A percentile compares a stretch with the other conserved stretches of the same genome.
Evolutionary conservation across 2,797 vertebrate species (phyloP).

Genomic region (Arrhamphus sclerolepis): DNA sequence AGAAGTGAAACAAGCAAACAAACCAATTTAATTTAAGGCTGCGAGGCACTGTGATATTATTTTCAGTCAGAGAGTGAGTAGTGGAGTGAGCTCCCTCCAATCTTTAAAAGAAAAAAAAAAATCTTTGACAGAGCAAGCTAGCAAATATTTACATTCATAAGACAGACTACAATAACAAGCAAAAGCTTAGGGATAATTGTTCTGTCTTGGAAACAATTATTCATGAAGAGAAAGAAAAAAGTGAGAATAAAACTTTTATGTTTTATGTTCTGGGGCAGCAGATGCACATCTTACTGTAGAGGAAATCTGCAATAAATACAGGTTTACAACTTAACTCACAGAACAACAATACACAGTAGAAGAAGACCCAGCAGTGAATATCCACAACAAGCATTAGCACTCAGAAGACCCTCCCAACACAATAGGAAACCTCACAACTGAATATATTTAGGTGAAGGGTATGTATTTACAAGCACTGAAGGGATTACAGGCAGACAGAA

Average conservation of each 20-base stretch:
- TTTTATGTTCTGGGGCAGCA: constrained; percentile 61
- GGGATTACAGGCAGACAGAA: constrained; percentile 59
- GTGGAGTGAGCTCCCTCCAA: not conserved
- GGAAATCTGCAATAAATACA: constrained; percentile 60
- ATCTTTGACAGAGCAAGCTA: constrained; percentile 1
- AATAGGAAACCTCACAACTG: constrained; percentile 47
- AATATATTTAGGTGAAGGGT: constrained; percentile 61
- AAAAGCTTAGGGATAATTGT: constrained; percentile 40
- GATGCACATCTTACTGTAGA: constrained; percentile 30
- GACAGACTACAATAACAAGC: constrained; percentile 18
- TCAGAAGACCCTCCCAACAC: constrained; percentile 51
- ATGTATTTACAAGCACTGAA: constrained; percentile 57
- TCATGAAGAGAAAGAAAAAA: constrained; percentile 37
- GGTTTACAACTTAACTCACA: constrained; percentile 61
- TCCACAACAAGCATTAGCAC: constrained; percentile 51
- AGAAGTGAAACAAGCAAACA: constrained; percentile 64
- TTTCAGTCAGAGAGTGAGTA: constrained; percentile 24
- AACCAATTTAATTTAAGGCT: constrained; percentile 59
- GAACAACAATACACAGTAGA: constrained; percentile 46
- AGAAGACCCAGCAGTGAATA: constrained; percentile 55
- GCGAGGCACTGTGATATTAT: constrained; percentile 39
- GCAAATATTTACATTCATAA: constrained; percentile 33
- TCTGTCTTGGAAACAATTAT: constrained; percentile 26
- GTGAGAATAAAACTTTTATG: constrained; percentile 66
- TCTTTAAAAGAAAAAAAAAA: too few relatives aligned